Base-by-base conservation (phyloP, 2,797 vertebrate genomes). In the Anniella stebbinsi region DNA sequence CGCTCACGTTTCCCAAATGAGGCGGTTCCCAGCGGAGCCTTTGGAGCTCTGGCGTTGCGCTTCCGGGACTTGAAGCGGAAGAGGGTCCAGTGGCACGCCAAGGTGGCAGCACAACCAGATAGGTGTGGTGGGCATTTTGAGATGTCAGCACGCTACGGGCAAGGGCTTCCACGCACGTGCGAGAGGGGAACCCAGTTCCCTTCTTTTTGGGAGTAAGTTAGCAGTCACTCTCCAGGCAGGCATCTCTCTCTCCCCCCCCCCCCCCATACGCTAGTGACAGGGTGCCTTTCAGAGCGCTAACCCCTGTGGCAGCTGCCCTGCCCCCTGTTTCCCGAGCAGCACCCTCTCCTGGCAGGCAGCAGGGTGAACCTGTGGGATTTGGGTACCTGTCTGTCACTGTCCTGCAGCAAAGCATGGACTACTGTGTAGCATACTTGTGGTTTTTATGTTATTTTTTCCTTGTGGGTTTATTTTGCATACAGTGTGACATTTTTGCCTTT, bases 401-500 rank as follows among this genome's bases (percentile, higher is more conserved):
- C 96, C 95, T 90, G 91, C 96, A 96, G 96, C 95, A 91, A 91
- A 96, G 96, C 96, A 96, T 93, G 84, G 92, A 95, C 91, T 94
- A 95, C 91, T 94, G 94, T 96, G 36, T 9, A 41, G 28, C 5
- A 51, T 17, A 70, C 88, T 93, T 91, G 88, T 87, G 91, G 66
- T 81, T 66, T 23, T 66, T 69, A 41, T 36, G 30, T 1, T n/a
- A 41, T 36, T 38, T 1, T n/a, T 54, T 57, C 21, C 3, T 11
- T 45, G 78, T 96, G 95, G 92, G 92, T 96, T 95, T 94, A 92
- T 94, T 97, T 96, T 96, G 95, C 96, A 96, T 96, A 97, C 91
- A 96, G 95, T 96, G 97, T 97, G 96, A 96, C 93, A 92, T 97
- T 97, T 96, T 96, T 94, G 85, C 93, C 97, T 97, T 89, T 90